These are phyloP conservation scores for Periparus ater DNA, from an alignment of 2,797 vertebrate species.

Conservation along the genomic window DNA sequence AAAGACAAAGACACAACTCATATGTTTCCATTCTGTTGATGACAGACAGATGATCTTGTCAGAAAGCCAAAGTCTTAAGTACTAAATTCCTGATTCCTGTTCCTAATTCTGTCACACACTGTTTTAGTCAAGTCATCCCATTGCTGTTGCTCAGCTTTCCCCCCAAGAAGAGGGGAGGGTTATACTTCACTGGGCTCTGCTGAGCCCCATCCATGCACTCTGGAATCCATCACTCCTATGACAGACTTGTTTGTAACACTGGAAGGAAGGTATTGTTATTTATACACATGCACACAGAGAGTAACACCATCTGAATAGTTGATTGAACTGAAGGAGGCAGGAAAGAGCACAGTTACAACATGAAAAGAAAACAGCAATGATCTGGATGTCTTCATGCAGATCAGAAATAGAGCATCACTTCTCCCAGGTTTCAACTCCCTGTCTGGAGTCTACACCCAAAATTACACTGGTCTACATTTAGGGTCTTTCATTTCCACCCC, in stretches of 20 bases:
- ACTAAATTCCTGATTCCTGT: not conserved
- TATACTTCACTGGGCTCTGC: not conserved
- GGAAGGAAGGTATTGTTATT: not conserved
- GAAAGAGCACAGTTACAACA: not conserved
- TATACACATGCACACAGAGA: not conserved
- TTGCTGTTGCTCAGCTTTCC: not conserved
- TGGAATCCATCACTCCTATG: not conserved
- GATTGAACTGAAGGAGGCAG: not conserved
- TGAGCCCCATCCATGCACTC: not conserved
- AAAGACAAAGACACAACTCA: conserved; percentile 14
- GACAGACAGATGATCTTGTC: not conserved
- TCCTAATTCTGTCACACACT: not conserved
- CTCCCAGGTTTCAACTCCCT: not conserved
- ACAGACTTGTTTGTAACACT: not conserved
- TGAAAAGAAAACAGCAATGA: not conserved
- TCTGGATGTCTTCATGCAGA: not conserved
- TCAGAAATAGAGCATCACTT: not conserved
- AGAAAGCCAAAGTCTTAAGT: conserved; percentile 20
- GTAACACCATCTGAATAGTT: not conserved
- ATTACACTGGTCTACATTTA: not conserved
- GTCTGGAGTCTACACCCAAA: not conserved
- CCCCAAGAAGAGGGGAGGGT: not conserved
- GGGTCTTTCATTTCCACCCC: not conserved
- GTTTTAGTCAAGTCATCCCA: not conserved
- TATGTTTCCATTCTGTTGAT: conserved; percentile 11